A percentile compares a stretch with the other conserved stretches of the same genome.
Conservation (phyloP, 2,888 invertebrate genomes). For the Tinea pellionella region DNA sequence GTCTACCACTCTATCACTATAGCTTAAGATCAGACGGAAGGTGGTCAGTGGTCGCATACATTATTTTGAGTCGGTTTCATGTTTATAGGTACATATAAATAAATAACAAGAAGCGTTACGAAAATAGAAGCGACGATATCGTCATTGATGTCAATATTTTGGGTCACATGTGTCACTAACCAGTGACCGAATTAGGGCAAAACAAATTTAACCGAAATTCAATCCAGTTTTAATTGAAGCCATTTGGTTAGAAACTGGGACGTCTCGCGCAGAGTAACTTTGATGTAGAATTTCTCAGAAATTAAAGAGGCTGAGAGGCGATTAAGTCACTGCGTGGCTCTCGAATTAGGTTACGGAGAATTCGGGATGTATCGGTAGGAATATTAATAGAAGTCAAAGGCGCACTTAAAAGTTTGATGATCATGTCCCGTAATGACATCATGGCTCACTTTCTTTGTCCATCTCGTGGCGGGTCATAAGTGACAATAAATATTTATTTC, state of each 20-base stretch:
- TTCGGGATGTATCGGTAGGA: neutral
- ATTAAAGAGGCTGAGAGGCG: neutral
- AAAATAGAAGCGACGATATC: neutral
- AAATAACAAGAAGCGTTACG: neutral
- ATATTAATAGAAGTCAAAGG: neutral
- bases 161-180: neutral
- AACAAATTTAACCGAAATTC: neutral
- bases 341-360: conserved; percentile 1
- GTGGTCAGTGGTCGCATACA: too few relatives aligned
- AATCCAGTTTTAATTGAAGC: neutral
- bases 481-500: neutral
- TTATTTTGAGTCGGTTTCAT: too few relatives aligned
- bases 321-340: neutral
- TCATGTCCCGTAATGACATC: neutral
- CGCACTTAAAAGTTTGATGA: neutral
- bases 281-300: conserved; percentile 2
- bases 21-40: too few relatives aligned
- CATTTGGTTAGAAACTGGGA: neutral
- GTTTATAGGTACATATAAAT: too few relatives aligned
- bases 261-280: neutral
- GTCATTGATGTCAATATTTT: neutral
- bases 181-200: neutral
- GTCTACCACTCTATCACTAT: too few relatives aligned
- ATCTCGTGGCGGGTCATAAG: neutral
- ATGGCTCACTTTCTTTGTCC: neutral